phyloP scores from a whole-genome alignment of 2,113 vertebrate species.

The Anser brachyrhynchus region DNA sequence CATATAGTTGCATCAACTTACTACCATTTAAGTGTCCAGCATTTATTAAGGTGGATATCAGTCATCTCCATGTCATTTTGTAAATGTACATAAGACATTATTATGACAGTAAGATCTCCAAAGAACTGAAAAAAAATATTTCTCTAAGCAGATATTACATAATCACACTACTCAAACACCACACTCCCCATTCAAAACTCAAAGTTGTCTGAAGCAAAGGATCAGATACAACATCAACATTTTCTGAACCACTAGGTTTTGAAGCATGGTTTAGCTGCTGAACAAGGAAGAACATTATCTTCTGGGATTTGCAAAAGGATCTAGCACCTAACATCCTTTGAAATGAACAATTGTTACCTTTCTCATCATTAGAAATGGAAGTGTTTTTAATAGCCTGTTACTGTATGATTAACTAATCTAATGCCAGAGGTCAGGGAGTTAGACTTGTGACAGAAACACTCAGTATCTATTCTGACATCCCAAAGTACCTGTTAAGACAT shows the following conservation, averaged over 20 bases:
- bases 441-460: background rate
- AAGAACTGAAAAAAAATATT: background rate
- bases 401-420: background rate
- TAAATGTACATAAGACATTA: background rate
- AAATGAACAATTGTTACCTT: background rate
- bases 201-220: background rate
- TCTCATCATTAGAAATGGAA: background rate
- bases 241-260: background rate
- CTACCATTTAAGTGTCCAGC: background rate
- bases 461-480: background rate
- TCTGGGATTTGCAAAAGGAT: background rate
- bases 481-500: background rate
- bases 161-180: background rate
- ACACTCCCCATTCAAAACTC: background rate
- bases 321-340: background rate
- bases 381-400: background rate
- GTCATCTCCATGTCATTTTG: background rate
- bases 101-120: background rate
- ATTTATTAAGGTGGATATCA: constrained; percentile 30
- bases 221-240: background rate
- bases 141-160: background rate
- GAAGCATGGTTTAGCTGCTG: background rate
- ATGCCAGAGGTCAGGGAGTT: background rate
- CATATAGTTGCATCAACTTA: constrained; percentile 18
- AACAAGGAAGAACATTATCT: background rate